Conservation (phyloP, 2,113 vertebrate genomes). For the Potamarius usumacintae region DNA sequence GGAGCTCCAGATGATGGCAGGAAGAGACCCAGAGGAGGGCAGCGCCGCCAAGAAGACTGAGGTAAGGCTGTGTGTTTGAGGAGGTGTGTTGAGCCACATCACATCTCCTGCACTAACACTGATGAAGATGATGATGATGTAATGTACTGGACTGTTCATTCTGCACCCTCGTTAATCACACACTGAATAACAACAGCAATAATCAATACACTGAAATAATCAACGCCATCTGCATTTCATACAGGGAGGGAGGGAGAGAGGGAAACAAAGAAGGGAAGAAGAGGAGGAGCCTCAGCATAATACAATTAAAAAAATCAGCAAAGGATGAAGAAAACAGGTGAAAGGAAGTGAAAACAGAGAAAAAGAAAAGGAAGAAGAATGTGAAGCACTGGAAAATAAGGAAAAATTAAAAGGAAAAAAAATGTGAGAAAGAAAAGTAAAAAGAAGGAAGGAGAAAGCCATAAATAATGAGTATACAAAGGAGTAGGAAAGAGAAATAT, state of each 20-base stretch:
- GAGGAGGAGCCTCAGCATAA: no score
- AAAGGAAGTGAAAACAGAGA: background rate
- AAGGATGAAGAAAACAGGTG: background rate
- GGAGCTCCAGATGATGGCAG: constrained; percentile 74
- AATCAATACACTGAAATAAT: background rate
- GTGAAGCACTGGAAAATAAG: no score
- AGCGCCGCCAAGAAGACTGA: constrained; percentile 85
- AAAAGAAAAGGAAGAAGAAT: background rate
- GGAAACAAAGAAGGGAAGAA: background rate
- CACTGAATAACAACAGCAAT: background rate
- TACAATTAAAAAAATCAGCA: background rate
- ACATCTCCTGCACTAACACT: background rate
- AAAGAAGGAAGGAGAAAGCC: no score
- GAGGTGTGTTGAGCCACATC: background rate
- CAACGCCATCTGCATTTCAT: background rate
- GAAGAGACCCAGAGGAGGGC: constrained; percentile 79
- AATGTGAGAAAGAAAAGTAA: no score
- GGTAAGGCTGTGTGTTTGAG: constrained; percentile 65
- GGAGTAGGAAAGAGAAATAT: no score
- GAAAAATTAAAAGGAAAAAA: no score
- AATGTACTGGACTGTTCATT: background rate
- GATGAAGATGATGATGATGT: background rate
- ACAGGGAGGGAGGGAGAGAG: background rate
- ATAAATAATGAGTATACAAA: no score
- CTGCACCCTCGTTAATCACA: background rate